Conservation (phyloP, 2,113 vertebrate species). For the Lepisosteus osseus region DNA sequence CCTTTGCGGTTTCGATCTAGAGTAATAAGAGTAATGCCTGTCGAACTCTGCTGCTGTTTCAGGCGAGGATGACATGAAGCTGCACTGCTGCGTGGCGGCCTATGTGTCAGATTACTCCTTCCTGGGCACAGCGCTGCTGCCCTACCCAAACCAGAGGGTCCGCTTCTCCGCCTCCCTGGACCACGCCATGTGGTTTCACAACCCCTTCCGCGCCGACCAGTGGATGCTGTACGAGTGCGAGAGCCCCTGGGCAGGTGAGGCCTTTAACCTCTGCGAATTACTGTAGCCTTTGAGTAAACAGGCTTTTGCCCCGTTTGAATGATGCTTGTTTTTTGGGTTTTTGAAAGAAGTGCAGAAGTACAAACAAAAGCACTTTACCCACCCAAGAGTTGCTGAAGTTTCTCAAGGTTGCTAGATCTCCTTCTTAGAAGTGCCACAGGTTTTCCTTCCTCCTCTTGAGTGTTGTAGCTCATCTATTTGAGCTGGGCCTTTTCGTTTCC, state of each 20-base stretch:
- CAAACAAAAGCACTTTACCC: too few relatives aligned
- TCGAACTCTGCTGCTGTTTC: background rate
- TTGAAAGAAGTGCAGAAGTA: too few relatives aligned
- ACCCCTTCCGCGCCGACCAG: conserved; percentile 83
- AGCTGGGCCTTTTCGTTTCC: too few relatives aligned
- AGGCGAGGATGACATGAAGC: conserved; percentile 84
- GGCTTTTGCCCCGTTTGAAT: too few relatives aligned
- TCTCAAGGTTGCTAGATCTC: too few relatives aligned
- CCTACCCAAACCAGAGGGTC: conserved; percentile 54
- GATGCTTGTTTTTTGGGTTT: too few relatives aligned
- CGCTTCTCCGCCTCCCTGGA: conserved; percentile 81
- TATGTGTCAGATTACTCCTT: conserved; percentile 89
- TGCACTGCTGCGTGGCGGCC: conserved; percentile 92
- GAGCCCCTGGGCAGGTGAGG: conserved; percentile 91
- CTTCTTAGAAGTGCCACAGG: too few relatives aligned
- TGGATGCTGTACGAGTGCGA: conserved; percentile 96
- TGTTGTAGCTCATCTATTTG: too few relatives aligned
- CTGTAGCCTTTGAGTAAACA: too few relatives aligned
- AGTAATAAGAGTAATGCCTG: background rate
- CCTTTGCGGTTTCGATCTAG: too few relatives aligned
- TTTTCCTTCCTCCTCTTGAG: too few relatives aligned
- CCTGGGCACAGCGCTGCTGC: conserved; percentile 76
- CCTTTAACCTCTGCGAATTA: background rate
- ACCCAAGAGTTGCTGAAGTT: too few relatives aligned
- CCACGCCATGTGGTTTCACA: conserved; percentile 96